Evolutionary conservation across 2,113 vertebrate genomes (phyloP).

Genomic region (Nestor notabilis): DNA sequence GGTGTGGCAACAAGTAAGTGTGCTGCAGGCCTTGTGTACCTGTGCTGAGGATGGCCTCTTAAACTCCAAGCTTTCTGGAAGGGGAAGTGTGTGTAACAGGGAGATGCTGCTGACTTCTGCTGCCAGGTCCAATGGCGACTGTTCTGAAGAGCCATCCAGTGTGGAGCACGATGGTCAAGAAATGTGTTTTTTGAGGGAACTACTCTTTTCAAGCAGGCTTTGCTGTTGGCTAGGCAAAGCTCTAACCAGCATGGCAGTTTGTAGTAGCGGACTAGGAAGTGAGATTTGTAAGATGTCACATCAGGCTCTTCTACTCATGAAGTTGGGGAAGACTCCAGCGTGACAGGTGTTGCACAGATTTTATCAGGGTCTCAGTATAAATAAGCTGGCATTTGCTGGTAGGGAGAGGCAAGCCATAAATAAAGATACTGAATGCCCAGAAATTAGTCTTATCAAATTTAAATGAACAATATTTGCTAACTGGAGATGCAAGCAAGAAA

Average conservation of each 20-base stretch:
- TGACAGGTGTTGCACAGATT: neutral
- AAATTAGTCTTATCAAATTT: neutral
- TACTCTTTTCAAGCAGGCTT: neutral
- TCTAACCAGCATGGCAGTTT: rapidly evolving
- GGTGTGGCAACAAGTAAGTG: rapidly evolving
- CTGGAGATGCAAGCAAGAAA: neutral
- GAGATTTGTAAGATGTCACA: neutral
- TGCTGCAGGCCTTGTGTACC: neutral
- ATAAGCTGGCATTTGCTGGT: neutral
- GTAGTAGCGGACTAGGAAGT: neutral
- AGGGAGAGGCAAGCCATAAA: neutral
- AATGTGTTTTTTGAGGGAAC: neutral
- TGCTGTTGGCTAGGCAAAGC: neutral
- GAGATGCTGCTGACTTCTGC: neutral
- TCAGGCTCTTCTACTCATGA: neutral
- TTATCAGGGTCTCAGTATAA: neutral
- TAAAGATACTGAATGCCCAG: neutral
- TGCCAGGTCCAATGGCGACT: neutral
- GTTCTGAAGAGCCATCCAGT: neutral
- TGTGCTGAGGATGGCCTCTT: neutral
- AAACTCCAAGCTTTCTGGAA: neutral
- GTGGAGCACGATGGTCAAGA: neutral
- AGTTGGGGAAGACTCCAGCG: neutral
- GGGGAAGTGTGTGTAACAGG: neutral
- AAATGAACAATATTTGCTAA: neutral